Evolutionary conservation across 1,140 invertebrate species (phyloP), one percentile per base, ranked within the genome.

Genomic region (Drosophila ohnishii): DNA sequence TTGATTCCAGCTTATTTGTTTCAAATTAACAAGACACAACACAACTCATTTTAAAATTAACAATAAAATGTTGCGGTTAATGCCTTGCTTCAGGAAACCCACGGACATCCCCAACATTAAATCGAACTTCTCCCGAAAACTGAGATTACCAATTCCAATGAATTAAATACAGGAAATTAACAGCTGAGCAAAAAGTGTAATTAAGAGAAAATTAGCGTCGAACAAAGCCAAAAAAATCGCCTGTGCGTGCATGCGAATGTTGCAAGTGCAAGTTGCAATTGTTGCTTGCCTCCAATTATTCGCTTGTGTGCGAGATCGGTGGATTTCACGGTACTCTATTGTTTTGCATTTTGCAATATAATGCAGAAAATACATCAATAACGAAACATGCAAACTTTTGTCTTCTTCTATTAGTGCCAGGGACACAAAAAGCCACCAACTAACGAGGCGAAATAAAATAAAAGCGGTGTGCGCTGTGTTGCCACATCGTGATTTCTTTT

Each of bases 331-430:
- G 58, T 45, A 40, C 39, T 53, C 74, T 42, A 77, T 77, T 77
- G 75, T 77, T 77, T 70, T 47, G 51, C 40, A 77, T 77, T 77
- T 77, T 77, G 75, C 65, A 76, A 77, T 77, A 45, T 53, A 76
- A 62, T 70, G 64, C 63, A 62, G 40, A 77, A 70, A 76, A 61
- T 55, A 53, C 61, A 75, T 53, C 37, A 75, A 65, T 55, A 75
- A 47, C 55, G 40, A 57, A 67, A 77, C 74, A 62, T 48, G 63
- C 48, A 62, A 69, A 62, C 42, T 34, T 64, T 69, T 72, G 47
- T 63, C 44, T 76, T 75, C 59, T 75, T 77, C 57, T 77, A 77
- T 77, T 77, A 63, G 75, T 77, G 75, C 75, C 74, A 77, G 42
- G 75, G 75, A 55, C 72, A 30, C 32, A 34, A 10, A 55, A 22